Base-by-base conservation (phyloP, 1,140 invertebrate genomes). In the Glossosoma conforme region DNA sequence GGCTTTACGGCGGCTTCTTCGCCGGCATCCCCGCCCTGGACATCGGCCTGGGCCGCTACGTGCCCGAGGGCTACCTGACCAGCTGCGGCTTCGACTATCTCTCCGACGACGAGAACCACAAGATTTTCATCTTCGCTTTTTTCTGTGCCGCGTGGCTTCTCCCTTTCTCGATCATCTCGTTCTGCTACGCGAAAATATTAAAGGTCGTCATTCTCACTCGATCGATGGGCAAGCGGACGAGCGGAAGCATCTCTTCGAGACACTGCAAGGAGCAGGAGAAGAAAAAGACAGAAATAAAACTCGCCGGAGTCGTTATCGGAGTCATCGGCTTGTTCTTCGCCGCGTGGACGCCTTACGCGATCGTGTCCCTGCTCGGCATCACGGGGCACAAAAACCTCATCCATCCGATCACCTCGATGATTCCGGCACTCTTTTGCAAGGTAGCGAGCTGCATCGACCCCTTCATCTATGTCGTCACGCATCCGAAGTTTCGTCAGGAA, bases 31-130 rank as follows among this genome's bases (percentile, higher is more conserved):
- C 87, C 0, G 73, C 86, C 0, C 60, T 83, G 30, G 75, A 82
- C 54, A 74, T 86, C 18, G 84, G 84, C 4, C 74, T 86, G 10
- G 82, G 84, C 3, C 72, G 73, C 3, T 91, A 89, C 67, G 82
- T 86, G 9, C 85, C 86, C 1, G 87, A 90, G 68, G 86, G 85
- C 4, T 87, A 81, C 52, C 68, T 89, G 37, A 89, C 86, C 4
- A 86, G 83, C 56, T 91, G 87, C 68, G 87, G 85, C 52, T 91
- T 87, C 56, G 86, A 90, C 62, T 91, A 90, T 60, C 68, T 91
- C 2, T 79, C 80, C 4, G 73, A 78, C 22, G 74, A 79, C 54
- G 53, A 61, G 1, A 62, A 64, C 1, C 76, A 76, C 0, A 75
- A 77, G 42, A 72, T 74, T 18, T 85, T 84, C 56, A 86, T 87